Conservation (phyloP, 2,797 vertebrate genomes). For the Harpagifer antarcticus region DNA sequence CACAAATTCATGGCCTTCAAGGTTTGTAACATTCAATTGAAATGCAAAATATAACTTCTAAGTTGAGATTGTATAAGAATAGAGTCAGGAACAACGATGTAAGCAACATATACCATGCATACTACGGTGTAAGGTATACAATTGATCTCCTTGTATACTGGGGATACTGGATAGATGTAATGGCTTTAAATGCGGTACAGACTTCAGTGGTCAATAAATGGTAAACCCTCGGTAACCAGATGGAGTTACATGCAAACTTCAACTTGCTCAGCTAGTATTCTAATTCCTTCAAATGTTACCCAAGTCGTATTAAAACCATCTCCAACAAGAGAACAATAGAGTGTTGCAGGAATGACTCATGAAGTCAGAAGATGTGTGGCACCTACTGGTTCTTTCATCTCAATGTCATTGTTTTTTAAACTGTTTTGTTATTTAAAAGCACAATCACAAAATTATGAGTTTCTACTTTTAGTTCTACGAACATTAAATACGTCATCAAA, state of each 20-base stretch:
- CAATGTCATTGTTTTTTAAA: too few species aligned
- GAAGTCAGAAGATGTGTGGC: too few species aligned
- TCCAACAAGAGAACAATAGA: not conserved
- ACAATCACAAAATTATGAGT: too few species aligned
- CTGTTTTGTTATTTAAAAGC: too few species aligned
- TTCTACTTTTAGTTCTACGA: too few species aligned
- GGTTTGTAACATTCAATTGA: constrained; percentile 74
- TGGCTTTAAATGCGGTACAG: not conserved
- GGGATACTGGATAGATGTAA: not conserved
- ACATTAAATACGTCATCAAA: too few species aligned
- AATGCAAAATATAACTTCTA: not conserved
- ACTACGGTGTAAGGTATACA: too few species aligned
- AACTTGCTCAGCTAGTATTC: not conserved
- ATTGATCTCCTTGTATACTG: not conserved
- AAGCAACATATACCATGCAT: not conserved
- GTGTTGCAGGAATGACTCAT: too few species aligned
- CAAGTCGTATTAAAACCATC: not conserved
- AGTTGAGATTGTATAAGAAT: not conserved
- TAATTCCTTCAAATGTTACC: not conserved
- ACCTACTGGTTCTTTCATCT: too few species aligned
- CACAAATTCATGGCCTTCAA: constrained; percentile 98
- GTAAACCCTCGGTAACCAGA: not conserved
- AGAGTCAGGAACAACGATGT: not conserved
- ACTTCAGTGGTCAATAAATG: too few species aligned
- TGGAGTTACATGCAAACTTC: not conserved